Base-by-base conservation (phyloP, 2,888 invertebrate genomes). In the Beris chalybata region DNA sequence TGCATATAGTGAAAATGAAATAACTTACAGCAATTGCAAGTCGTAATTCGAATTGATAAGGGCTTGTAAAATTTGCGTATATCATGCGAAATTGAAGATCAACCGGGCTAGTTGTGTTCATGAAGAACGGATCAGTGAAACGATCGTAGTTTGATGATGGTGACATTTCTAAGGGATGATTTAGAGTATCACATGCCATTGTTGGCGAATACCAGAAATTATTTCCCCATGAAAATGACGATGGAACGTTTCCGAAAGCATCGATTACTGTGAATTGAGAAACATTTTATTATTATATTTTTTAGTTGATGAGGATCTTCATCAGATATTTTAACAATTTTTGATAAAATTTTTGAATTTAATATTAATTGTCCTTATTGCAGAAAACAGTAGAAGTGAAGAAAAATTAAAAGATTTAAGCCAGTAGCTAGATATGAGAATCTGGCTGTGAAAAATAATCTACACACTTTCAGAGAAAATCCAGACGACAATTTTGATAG, bases 41-140 rank as follows among this genome's bases (percentile, higher is more conserved):
- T 31, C 52, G 43, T 9, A 59, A 12, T 22, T 66, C 65, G 1
- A 59, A 4, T 32, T 58, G 53, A 45, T 58, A 53, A 31, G 44
- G 43, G 38, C 58, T 58, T 9, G 65, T 45, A 15, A 43, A 66
- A 53, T 66, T 66, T 38, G 53, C 65, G 47, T 58, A 66, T 31
- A 66, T 58, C 13, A 66, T 53, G 6, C 59, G 22, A 53, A 53
- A 59, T 53, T 66, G 53, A 5, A 66, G 11, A 11, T 52, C 38
- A 29, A 54, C 38, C 38, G 48, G 48, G 12, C 48, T 48, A 2
- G 48, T 48, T 13, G 48, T 2, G n/a, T 48, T 48, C n/a, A 48
- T 48, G 13, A 48, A 48, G n/a, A 15, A 48, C 6, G n/a, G n/a
- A 15, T 48, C 48, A n/a, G n/a, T 48, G 15, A 48, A 48, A 48